Conservation (phyloP, 2,888 invertebrate species). For the Kryphioiulus occultus region DNA sequence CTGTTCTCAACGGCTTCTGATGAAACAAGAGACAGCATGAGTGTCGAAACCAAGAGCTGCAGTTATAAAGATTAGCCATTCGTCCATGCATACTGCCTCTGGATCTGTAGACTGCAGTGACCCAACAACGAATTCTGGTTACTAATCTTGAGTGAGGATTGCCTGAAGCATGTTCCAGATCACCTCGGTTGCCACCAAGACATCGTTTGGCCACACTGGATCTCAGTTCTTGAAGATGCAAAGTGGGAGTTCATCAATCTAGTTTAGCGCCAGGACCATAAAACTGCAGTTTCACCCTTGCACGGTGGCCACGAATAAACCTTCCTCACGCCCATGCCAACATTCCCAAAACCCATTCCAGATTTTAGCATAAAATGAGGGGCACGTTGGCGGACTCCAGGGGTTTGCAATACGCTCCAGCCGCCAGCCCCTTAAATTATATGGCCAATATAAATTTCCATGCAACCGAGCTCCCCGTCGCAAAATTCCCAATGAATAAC, state of each 20-base stretch:
- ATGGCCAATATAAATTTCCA: constrained; percentile 1
- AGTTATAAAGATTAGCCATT: too few species aligned
- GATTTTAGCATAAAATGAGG: constrained; percentile 16
- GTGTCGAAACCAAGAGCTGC: too few species aligned
- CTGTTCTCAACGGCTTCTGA: too few species aligned
- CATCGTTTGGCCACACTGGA: too few species aligned
- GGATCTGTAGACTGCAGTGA: too few species aligned
- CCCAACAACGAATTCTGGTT: neutral
- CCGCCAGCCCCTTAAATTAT: neutral
- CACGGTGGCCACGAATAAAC: neutral
- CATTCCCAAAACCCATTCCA: neutral
- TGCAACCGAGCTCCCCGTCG: neutral
- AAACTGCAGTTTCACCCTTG: neutral
- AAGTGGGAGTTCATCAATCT: neutral
- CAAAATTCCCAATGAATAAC: neutral
- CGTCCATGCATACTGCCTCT: too few species aligned
- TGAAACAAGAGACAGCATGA: too few species aligned
- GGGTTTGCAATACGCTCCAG: neutral
- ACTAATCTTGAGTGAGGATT: neutral
- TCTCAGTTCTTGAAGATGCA: neutral
- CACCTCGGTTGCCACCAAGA: neutral
- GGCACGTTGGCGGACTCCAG: neutral
- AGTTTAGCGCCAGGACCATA: neutral
- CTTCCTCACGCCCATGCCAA: neutral
- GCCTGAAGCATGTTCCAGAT: neutral